These are phyloP conservation scores for Danio tinwini DNA, from an alignment of 2,797 vertebrate genomes.

Conservation along the genomic window DNA sequence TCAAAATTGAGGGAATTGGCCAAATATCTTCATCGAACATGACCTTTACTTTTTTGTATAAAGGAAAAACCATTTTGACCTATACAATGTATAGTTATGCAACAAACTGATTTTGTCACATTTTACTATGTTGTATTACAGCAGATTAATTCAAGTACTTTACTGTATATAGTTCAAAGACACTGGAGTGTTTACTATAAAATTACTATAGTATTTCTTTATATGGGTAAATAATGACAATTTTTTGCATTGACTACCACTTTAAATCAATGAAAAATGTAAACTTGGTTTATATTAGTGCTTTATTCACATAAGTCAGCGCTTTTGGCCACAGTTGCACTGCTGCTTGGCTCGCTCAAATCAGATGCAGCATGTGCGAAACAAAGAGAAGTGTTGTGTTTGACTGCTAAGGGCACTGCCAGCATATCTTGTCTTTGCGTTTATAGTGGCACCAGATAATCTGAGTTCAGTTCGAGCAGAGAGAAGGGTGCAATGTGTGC, in stretches of 20 bases:
- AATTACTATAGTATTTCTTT: too few species aligned
- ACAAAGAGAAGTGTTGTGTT: constrained; percentile 22
- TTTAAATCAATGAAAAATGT: neutral
- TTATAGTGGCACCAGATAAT: constrained; percentile 26
- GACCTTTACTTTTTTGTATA: too few species aligned
- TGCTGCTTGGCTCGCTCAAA: constrained; percentile 16
- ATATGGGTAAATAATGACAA: neutral
- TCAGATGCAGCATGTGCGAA: constrained; percentile 2
- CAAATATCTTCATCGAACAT: too few species aligned
- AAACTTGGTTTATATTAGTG: neutral
- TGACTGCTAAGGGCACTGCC: constrained; percentile 14
- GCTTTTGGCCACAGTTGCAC: neutral
- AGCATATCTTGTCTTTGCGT: neutral
- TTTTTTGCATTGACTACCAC: neutral
- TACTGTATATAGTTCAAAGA: too few species aligned
- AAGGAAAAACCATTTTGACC: too few species aligned
- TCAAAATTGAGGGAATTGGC: too few species aligned
- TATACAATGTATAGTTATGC: too few species aligned
- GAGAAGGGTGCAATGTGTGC: constrained; percentile 7
- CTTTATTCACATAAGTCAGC: neutral
- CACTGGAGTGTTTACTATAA: too few species aligned
- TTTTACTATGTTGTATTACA: too few species aligned
- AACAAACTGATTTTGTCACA: too few species aligned
- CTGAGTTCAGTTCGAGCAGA: constrained; percentile 16
- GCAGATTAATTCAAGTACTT: too few species aligned